phyloP scores from a whole-genome alignment of 2,888 invertebrate genomes.

The Prenolepis imparis region DNA sequence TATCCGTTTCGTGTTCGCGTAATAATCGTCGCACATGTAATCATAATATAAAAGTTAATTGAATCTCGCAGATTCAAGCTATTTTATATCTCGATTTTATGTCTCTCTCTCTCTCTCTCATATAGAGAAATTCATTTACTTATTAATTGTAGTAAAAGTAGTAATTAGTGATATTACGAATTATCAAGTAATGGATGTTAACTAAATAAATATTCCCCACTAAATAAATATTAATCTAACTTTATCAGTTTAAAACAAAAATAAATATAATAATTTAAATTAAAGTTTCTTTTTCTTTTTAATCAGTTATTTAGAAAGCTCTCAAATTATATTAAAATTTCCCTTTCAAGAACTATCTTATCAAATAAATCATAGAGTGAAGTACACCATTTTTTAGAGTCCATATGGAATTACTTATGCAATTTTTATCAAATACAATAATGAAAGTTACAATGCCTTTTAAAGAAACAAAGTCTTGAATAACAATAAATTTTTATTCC shows the following conservation, averaged over 20 bases:
- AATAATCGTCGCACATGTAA: slow-evolving; percentile 14
- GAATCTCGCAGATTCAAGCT: neutral
- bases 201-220: neutral
- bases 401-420: neutral
- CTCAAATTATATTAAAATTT: neutral
- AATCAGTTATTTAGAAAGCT: neutral
- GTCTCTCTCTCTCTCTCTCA: too few species aligned
- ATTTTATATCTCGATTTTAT: neutral
- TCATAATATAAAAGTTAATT: slow-evolving; percentile 40
- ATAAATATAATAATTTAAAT: neutral
- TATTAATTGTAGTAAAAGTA: slow-evolving; percentile 14
- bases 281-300: neutral
- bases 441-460: neutral
- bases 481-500: slow-evolving; percentile 3
- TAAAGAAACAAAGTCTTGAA: neutral
- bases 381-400: neutral
- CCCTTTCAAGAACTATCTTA: neutral
- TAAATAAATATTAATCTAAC: neutral
- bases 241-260: neutral
- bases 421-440: neutral
- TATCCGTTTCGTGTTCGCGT: slow-evolving; percentile 19
- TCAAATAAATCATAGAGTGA: neutral
- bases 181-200: slow-evolving; percentile 20
- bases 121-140: neutral
- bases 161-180: neutral